These are phyloP conservation scores for Archegozetes longisetosus DNA, from an alignment of 1,140 invertebrate genomes.

Conservation along the genomic window DNA sequence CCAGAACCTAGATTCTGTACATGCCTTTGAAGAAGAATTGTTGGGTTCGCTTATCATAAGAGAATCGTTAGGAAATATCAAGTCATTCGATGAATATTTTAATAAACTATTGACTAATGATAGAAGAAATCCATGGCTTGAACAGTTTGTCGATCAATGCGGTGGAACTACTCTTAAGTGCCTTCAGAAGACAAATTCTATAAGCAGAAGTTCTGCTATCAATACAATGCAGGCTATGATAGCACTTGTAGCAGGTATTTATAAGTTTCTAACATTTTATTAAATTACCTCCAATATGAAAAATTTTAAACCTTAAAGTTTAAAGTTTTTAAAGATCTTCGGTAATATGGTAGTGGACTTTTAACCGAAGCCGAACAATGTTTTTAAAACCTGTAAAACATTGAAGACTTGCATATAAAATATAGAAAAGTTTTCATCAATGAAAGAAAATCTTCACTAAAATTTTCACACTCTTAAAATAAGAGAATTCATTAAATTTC, in stretches of 20 bases:
- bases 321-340: no score
- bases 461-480: no score
- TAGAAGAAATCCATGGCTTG: neutral
- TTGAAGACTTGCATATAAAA: no score
- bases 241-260: slow-evolving; percentile 7
- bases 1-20: slow-evolving; percentile 9
- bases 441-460: no score
- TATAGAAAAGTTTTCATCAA: no score
- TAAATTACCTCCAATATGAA: no score
- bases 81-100: slow-evolving; percentile 10
- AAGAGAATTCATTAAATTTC: no score
- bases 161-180: slow-evolving; percentile 2
- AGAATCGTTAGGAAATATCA: slow-evolving; percentile 4
- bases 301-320: no score
- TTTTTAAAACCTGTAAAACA: no score
- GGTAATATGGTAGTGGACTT: no score
- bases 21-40: slow-evolving; percentile 6
- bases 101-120: slow-evolving; percentile 1
- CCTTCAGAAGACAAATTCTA: slow-evolving; percentile 5
- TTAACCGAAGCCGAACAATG: no score
- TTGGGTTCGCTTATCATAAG: slow-evolving; percentile 2
- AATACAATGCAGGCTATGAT: slow-evolving; percentile 13
- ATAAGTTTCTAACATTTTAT: no score
- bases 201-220: neutral
- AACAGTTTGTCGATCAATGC: slow-evolving; percentile 5